These are phyloP conservation scores for Leptinotarsa texana DNA, from an alignment of 1,140 invertebrate species.

Conservation along the genomic window DNA sequence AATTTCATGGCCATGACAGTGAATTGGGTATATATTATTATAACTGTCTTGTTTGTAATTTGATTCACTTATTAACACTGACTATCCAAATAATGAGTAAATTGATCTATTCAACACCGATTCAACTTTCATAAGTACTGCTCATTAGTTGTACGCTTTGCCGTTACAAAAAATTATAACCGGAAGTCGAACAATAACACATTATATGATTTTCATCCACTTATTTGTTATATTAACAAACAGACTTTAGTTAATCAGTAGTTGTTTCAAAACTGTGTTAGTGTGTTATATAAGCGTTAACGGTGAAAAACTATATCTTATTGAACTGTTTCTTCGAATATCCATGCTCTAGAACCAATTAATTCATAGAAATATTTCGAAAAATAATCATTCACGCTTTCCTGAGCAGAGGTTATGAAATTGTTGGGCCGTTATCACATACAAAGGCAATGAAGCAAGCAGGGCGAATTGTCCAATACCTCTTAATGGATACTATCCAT, in stretches of 20 bases:
- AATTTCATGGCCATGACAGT: too few relatives aligned
- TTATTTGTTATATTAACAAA: neutral
- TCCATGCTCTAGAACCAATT: conserved; percentile 3
- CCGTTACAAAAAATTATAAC: neutral
- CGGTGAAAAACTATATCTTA: neutral
- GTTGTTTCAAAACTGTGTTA: conserved; percentile 8
- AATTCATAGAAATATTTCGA: neutral
- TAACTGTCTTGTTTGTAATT: too few relatives aligned
- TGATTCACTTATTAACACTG: too few relatives aligned
- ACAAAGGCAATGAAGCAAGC: neutral
- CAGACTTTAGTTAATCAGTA: neutral
- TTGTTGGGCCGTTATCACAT: neutral
- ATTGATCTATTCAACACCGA: neutral
- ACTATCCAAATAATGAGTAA: too few relatives aligned
- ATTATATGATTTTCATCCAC: neutral
- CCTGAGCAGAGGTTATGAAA: neutral
- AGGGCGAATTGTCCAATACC: neutral
- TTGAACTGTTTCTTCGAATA: neutral
- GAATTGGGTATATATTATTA: too few relatives aligned
- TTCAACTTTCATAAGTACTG: neutral
- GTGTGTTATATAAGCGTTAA: neutral
- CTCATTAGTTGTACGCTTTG: neutral
- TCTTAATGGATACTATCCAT: too few relatives aligned
- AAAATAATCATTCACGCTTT: neutral
- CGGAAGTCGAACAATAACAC: neutral